Base-by-base conservation (phyloP, 1,140 invertebrate species). In the Pollicipes pollicipes region DNA sequence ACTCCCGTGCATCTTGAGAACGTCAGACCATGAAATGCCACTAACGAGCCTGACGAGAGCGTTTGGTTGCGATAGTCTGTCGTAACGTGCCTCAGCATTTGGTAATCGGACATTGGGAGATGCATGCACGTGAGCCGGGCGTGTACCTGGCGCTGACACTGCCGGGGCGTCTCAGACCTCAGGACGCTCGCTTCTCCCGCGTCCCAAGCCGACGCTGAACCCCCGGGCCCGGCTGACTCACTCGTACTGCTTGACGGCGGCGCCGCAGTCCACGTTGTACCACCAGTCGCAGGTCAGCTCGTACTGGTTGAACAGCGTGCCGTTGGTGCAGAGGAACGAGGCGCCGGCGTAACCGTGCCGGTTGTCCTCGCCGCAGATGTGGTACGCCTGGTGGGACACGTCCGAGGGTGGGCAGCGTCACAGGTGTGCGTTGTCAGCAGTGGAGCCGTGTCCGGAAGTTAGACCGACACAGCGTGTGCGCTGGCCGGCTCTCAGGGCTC, bases 281-380 rank as follows among this genome's bases (percentile, higher is more conserved):
- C 76, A 77, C 76, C 76, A 77, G 69, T 77, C 76, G 66, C 76
- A 77, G 70, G 58, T 76, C 71, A 77, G 76, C 21, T 72, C 74
- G 63, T 76, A 70, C 71, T 77, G 76, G 70, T 76, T 73, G 74
- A 77, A 77, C 30, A 77, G 63, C 27, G 76, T 77, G 21, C 76
- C 76, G 63, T 77, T 77, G 58, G 76, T 76, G 64, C 76, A 77
- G n/a, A 77, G 69, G 72, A 77, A 77, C 24, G 74, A 63, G 0
- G 74, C 81, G 58, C 81, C 81, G 0, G 79, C 77, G 4, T 72
- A 68, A 1, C 74, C 74, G 37, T 72, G 73, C 27, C 82, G 80
- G 66, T 82, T 79, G 13, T 78, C 79, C 74, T 84, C 81, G 6
- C 35, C 35, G 71, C 84, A 85, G 37, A 85, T 81, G 75, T 84